Evolutionary conservation across 2,888 invertebrate species (phyloP).

Genomic region (Vanessa cardui): DNA sequence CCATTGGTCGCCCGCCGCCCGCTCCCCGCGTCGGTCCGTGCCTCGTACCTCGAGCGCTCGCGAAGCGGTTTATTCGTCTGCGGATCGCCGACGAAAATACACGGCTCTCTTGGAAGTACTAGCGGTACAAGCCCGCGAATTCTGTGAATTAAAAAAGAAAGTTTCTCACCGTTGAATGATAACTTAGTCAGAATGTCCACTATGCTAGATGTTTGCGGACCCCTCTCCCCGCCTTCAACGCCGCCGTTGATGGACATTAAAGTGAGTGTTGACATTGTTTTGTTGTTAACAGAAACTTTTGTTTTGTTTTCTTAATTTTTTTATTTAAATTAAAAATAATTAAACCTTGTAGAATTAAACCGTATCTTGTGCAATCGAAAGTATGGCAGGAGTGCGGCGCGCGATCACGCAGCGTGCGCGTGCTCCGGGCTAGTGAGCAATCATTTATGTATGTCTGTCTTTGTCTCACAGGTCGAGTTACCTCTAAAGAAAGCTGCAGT

Average conservation of each 20-base stretch:
- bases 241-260: constrained; percentile 85
- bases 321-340: constrained; percentile 38
- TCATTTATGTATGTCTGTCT: constrained; percentile 70
- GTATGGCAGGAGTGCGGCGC: constrained; percentile 58
- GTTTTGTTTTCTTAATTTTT: not conserved
- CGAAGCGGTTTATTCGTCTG: constrained; percentile 80
- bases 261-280: constrained; percentile 67
- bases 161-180: constrained; percentile 69
- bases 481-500: constrained; percentile 70
- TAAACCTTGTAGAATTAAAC: constrained; percentile 37
- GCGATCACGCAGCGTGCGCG: constrained; percentile 74
- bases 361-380: constrained; percentile 71
- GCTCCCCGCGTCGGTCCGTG: constrained; percentile 73
- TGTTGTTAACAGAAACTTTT: constrained; percentile 24
- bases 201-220: constrained; percentile 76
- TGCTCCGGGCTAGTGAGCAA: constrained; percentile 67
- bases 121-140: constrained; percentile 65
- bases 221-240: constrained; percentile 88
- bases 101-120: constrained; percentile 66
- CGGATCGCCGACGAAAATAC: constrained; percentile 67
- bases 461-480: constrained; percentile 75
- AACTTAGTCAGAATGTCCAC: constrained; percentile 69
- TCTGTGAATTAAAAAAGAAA: constrained; percentile 78
- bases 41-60: constrained; percentile 72
- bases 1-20: constrained; percentile 84